Conservation (phyloP, 1,140 invertebrate species). For the Ptiloglossa arizonensis region DNA sequence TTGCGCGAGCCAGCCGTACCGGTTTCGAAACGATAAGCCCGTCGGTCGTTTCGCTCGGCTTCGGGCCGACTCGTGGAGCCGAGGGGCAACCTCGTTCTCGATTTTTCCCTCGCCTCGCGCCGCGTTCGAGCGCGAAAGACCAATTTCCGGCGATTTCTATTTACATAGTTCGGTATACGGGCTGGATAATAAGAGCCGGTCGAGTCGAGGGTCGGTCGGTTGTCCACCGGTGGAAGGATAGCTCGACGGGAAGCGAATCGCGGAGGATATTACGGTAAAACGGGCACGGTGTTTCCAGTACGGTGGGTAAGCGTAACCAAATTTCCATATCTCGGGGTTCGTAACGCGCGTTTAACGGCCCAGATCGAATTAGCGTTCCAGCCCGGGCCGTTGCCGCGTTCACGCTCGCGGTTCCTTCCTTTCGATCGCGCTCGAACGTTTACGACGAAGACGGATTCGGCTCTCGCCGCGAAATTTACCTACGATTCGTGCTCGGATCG, state of each 20-base stretch:
- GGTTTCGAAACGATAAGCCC: conserved; percentile 37
- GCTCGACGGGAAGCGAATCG: conserved; percentile 40
- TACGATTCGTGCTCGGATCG: too few relatives aligned
- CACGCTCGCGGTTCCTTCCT: conserved; percentile 60
- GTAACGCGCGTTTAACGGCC: conserved; percentile 78
- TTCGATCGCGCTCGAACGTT: neutral
- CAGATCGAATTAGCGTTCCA: conserved; percentile 73
- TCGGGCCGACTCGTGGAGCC: too few relatives aligned
- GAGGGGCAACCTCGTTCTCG: too few relatives aligned
- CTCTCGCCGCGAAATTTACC: too few relatives aligned
- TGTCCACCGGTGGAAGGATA: conserved; percentile 45
- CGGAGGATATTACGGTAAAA: conserved; percentile 53
- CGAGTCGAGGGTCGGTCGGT: conserved; percentile 41
- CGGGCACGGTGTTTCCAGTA: conserved; percentile 56
- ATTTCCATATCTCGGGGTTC: conserved; percentile 80
- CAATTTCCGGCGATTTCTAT: conserved; percentile 79
- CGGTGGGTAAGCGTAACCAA: conserved; percentile 65
- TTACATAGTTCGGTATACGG: conserved; percentile 78
- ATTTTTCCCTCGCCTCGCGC: conserved; percentile 29
- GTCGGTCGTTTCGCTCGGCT: neutral
- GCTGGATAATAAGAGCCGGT: conserved; percentile 70
- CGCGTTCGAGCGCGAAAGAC: conserved; percentile 74
- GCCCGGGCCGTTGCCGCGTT: conserved; percentile 60
- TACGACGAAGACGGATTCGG: neutral
- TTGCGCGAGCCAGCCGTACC: conserved; percentile 50